Evolutionary conservation across 2,113 vertebrate species (phyloP).

Genomic region (Triplophysa siluroides): DNA sequence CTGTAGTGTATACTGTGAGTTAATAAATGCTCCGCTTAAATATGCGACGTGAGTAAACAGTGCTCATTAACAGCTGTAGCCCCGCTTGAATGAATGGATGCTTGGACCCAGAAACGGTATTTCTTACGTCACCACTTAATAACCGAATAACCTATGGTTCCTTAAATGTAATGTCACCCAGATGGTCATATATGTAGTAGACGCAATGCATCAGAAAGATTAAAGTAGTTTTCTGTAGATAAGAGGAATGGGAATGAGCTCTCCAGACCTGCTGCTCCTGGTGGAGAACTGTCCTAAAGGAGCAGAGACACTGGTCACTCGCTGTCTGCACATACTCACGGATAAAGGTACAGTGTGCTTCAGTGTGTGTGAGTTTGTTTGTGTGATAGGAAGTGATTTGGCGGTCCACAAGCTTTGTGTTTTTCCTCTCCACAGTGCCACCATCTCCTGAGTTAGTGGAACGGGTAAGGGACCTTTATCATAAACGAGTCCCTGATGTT

Average conservation of each 20-base stretch:
- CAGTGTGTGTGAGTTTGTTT: neutral
- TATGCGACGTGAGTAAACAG: too few species aligned
- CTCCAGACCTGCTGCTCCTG: slow-evolving; percentile 88
- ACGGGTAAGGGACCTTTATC: slow-evolving; percentile 91
- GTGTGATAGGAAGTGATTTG: neutral
- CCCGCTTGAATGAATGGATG: too few species aligned
- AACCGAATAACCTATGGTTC: neutral
- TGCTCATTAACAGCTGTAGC: too few species aligned
- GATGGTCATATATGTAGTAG: too few species aligned
- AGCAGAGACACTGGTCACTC: slow-evolving; percentile 90
- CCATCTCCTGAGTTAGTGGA: slow-evolving; percentile 94
- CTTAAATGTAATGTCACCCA: too few species aligned
- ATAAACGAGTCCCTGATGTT: slow-evolving; percentile 91
- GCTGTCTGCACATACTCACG: slow-evolving; percentile 91
- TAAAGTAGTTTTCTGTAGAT: slow-evolving; percentile 69
- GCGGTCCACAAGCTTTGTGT: neutral
- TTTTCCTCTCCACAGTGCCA: slow-evolving; percentile 73
- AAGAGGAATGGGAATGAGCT: slow-evolving; percentile 96
- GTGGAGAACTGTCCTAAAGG: slow-evolving; percentile 97
- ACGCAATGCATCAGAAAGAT: too few species aligned
- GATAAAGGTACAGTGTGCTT: slow-evolving; percentile 83
- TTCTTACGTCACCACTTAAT: too few species aligned
- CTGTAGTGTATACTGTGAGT: too few species aligned
- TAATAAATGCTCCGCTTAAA: too few species aligned
- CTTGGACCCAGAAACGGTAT: too few species aligned